Percentiles rank a stretch among this genome's conserved stretches.
Evolutionary conservation across 1,140 invertebrate species (phyloP).

Genomic region (Steinernema feltiae): DNA sequence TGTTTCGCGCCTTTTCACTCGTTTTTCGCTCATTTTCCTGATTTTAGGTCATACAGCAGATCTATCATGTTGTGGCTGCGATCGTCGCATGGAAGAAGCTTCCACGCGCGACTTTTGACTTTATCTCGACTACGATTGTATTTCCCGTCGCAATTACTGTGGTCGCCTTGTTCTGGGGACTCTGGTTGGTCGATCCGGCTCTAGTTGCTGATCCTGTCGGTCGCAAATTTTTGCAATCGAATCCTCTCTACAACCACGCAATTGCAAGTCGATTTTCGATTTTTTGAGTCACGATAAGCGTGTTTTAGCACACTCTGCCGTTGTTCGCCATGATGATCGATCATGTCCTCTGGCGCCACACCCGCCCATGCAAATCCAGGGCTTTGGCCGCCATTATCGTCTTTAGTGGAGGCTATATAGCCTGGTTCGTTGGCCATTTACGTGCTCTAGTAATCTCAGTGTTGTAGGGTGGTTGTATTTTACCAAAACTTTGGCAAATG

Average conservation of each 20-base stretch:
- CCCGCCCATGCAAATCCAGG: not conserved
- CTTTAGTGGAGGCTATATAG: not conserved
- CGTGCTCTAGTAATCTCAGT: not conserved
- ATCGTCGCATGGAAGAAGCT: not conserved
- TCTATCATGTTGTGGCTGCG: not conserved
- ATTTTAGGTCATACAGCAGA: not conserved
- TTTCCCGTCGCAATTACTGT: not conserved
- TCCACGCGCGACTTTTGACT: not conserved
- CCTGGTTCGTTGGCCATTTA: not conserved
- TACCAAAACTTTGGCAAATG: not conserved
- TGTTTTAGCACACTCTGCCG: not conserved
- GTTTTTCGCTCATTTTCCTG: not conserved
- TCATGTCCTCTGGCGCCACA: not conserved
- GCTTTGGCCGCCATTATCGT: not conserved
- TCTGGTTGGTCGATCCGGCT: not conserved
- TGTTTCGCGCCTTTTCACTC: not conserved
- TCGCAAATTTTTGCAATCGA: not conserved
- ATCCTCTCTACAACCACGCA: slow-evolving; percentile 2
- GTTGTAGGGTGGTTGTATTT: not conserved
- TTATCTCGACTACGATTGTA: not conserved
- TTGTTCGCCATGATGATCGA: not conserved
- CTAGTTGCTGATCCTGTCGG: not conserved
- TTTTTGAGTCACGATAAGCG: not conserved
- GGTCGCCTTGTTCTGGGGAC: not conserved
- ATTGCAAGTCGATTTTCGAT: not conserved